Conservation (phyloP, 2,888 invertebrate genomes). For the Antheraea assamensis region DNA sequence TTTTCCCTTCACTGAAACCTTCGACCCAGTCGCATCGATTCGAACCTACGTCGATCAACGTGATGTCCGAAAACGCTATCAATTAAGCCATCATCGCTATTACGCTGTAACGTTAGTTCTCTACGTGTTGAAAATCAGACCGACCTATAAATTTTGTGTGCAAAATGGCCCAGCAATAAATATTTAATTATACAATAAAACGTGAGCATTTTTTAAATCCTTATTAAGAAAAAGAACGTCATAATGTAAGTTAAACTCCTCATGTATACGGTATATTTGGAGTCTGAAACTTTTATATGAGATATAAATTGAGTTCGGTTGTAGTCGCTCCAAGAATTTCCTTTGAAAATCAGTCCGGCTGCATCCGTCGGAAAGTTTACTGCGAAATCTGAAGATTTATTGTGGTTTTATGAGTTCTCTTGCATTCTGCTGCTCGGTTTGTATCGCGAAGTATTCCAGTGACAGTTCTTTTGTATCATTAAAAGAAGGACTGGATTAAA, state of each 20-base stretch:
- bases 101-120: no score
- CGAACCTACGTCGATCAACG: no score
- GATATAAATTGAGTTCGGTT: conserved; percentile 49
- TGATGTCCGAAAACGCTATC: no score
- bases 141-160: no score
- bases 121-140: no score
- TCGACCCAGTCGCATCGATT: no score
- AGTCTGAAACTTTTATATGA: conserved; percentile 44
- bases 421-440: neutral
- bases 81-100: no score
- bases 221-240: no score
- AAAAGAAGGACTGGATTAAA: neutral
- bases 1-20: no score
- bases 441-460: neutral
- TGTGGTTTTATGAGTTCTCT: conserved; percentile 21
- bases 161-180: no score
- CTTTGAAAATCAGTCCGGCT: conserved; percentile 42
- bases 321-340: conserved; percentile 30
- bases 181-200: no score
- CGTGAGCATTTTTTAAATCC: no score
- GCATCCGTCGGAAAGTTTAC: conserved; percentile 38
- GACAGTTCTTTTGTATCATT: neutral
- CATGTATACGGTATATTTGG: conserved; percentile 37
- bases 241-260: conserved; percentile 31
- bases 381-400: conserved; percentile 41